A percentile compares a stretch with the other conserved stretches of the same genome.
phyloP scores from a whole-genome alignment of 2,113 vertebrate genomes.

The Nothocercus julius region DNA sequence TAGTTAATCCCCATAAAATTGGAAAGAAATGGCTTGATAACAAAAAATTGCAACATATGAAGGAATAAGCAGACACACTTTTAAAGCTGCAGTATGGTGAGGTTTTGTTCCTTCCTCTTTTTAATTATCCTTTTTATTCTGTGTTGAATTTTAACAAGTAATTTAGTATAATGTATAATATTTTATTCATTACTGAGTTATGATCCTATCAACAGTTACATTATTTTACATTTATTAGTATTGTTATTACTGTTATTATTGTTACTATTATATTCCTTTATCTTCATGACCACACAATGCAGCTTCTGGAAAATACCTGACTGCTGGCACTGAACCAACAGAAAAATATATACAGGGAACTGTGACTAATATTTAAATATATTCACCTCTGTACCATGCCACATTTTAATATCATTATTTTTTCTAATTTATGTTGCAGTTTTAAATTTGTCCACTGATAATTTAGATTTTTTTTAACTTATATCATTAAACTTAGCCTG shows the following conservation, averaged over 20 bases:
- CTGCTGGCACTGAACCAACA: neutral
- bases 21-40: neutral
- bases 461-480: neutral
- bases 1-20: neutral
- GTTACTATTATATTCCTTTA: neutral
- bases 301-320: neutral
- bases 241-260: neutral
- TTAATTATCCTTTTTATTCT: constrained; percentile 5
- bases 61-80: neutral
- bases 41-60: neutral
- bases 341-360: neutral
- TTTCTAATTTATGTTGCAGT: neutral
- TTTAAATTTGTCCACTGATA: constrained; percentile 2
- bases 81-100: neutral
- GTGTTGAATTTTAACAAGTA: neutral
- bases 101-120: neutral
- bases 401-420: neutral
- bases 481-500: neutral
- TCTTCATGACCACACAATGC: neutral
- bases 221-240: neutral
- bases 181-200: constrained; percentile 27
- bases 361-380: neutral
- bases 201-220: neutral
- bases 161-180: neutral
- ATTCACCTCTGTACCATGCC: neutral